These are phyloP conservation scores for Punctoribates punctum DNA, from an alignment of 2,888 invertebrate genomes.

Conservation along the genomic window DNA sequence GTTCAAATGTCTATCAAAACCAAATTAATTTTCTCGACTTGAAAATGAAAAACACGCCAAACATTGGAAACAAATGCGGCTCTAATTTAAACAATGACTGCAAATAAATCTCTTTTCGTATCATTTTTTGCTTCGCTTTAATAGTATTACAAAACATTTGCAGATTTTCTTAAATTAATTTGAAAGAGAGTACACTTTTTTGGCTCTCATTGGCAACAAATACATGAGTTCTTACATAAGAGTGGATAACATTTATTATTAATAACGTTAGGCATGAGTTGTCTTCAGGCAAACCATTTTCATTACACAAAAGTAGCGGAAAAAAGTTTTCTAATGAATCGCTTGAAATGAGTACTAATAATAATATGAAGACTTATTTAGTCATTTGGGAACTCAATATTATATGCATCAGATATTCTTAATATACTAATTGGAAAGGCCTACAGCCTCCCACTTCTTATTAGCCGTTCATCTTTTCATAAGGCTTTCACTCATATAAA, in stretches of 20 bases:
- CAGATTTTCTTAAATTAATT: slow-evolving; percentile 13
- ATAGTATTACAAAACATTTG: background rate
- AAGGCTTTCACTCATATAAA: background rate
- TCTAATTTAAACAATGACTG: background rate
- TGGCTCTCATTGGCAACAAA: background rate
- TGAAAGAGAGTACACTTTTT: background rate
- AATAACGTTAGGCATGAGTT: slow-evolving; percentile 28
- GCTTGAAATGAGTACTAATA: slow-evolving; percentile 14
- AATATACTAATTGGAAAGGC: slow-evolving; percentile 33
- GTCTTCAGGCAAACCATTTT: slow-evolving; percentile 28
- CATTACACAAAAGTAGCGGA: background rate
- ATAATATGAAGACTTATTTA: slow-evolving; percentile 26
- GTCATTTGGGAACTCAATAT: slow-evolving; percentile 14
- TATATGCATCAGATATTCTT: slow-evolving; percentile 36
- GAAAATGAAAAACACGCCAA: background rate
- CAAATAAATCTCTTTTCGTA: background rate
- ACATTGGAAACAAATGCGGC: background rate
- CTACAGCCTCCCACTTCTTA: slow-evolving; percentile 6
- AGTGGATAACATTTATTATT: slow-evolving; percentile 33
- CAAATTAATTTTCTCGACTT: slow-evolving; percentile 22
- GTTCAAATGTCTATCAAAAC: slow-evolving; percentile 25
- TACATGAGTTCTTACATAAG: background rate
- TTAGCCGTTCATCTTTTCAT: slow-evolving; percentile 12
- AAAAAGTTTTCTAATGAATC: slow-evolving; percentile 34
- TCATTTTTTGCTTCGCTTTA: background rate